phyloP scores from a whole-genome alignment of 2,888 invertebrate genomes.

The Xestia c-nigrum region DNA sequence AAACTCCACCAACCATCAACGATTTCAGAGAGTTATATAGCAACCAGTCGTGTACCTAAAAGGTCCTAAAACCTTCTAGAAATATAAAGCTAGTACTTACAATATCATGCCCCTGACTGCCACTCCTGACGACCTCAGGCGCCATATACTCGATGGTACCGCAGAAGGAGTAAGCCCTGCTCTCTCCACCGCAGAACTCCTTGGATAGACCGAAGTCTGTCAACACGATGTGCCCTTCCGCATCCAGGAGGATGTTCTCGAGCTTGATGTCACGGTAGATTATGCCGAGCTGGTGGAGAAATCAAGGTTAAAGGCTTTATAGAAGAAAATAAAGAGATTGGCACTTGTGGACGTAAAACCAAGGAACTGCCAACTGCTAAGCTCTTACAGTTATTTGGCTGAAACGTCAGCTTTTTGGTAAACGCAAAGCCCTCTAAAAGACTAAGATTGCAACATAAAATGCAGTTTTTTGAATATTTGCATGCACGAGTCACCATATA shows the following conservation, averaged over 20 bases:
- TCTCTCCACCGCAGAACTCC: slow-evolving; percentile 94
- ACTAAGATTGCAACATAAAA: neutral
- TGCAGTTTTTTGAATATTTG: neutral
- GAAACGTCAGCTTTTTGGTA: too few species aligned
- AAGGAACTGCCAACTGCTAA: neutral
- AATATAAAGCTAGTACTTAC: slow-evolving; percentile 91
- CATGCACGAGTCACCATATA: too few species aligned
- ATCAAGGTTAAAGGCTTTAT: neutral
- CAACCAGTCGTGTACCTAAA: neutral
- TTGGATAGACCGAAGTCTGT: slow-evolving; percentile 99
- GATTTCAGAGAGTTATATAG: neutral
- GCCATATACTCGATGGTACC: slow-evolving; percentile 99
- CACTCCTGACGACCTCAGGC: slow-evolving; percentile 95
- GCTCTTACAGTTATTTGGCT: too few species aligned
- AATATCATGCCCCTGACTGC: slow-evolving; percentile 97
- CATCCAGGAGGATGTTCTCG: slow-evolving; percentile 98
- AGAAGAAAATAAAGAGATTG: neutral
- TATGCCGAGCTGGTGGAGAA: slow-evolving; percentile 95
- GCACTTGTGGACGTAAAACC: neutral
- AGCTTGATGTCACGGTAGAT: slow-evolving; percentile 99
- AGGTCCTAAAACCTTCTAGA: too few species aligned
- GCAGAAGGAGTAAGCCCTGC: slow-evolving; percentile 98
- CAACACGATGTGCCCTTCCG: slow-evolving; percentile 98
- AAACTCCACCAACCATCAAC: neutral
- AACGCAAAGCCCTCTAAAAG: neutral